Percentiles rank a stretch among this genome's conserved stretches.
These are phyloP conservation scores for Steatocranus sp. DNA, from an alignment of 2,797 vertebrate species.

Conservation along the genomic window DNA sequence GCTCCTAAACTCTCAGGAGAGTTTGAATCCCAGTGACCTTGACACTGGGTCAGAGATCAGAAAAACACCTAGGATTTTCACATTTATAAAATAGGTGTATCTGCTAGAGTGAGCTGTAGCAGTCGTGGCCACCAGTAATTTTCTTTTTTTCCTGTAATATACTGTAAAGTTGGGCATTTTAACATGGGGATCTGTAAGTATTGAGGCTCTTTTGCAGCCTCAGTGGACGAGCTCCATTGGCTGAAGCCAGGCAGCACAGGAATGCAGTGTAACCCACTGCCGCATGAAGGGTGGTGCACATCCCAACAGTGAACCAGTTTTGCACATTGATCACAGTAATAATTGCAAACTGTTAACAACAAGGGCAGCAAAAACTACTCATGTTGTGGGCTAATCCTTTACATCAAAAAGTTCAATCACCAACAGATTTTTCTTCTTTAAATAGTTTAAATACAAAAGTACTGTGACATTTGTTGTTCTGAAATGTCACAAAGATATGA, in stretches of 20 bases:
- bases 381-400: background rate
- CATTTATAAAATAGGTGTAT: background rate
- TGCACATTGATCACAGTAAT: background rate
- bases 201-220: background rate
- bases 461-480: background rate
- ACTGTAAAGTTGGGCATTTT: background rate
- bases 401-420: fast-evolving
- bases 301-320: background rate
- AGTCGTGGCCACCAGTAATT: fast-evolving
- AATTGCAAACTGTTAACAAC: background rate
- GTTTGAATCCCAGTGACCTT: background rate
- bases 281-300: background rate
- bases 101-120: background rate
- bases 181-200: background rate
- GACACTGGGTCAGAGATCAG: background rate
- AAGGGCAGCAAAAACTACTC: background rate
- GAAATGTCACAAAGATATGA: background rate
- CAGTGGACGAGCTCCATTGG: background rate
- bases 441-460: background rate
- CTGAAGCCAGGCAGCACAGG: background rate
- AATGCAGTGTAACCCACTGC: background rate
- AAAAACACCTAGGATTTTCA: background rate
- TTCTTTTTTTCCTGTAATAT: background rate
- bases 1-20: background rate
- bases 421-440: background rate